Percentiles rank a stretch among this genome's conserved stretches.
phyloP scores from a whole-genome alignment of 2,888 invertebrate species.

The Gordius sp. region DNA sequence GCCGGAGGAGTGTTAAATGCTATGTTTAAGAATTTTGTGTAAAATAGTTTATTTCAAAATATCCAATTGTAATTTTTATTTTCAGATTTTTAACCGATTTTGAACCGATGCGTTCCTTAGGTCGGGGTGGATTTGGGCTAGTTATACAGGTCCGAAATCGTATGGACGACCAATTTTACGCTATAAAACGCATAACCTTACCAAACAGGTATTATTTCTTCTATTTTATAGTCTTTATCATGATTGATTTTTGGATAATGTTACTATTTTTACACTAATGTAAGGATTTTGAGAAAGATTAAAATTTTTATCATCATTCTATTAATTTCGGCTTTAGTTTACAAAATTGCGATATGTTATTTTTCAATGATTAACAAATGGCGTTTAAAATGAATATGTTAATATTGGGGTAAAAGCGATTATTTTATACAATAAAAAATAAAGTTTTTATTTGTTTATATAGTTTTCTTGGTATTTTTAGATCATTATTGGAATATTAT shows the following conservation, averaged over 20 bases:
- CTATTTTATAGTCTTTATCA: slow-evolving; percentile 15
- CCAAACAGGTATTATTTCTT: slow-evolving; percentile 34
- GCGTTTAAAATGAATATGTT: too few species aligned
- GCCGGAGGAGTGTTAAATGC: too few species aligned
- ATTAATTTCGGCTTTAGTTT: slow-evolving; percentile 7
- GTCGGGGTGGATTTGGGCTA: slow-evolving; percentile 65
- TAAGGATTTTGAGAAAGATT: background rate
- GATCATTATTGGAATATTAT: too few species aligned
- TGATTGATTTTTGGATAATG: slow-evolving; percentile 14
- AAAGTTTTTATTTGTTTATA: too few species aligned
- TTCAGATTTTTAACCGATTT: slow-evolving; percentile 23
- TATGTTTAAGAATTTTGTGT: too few species aligned
- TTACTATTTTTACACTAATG: slow-evolving; percentile 1
- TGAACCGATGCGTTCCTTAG: slow-evolving; percentile 28
- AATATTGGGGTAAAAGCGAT: too few species aligned
- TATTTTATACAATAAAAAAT: too few species aligned
- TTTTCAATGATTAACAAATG: too few species aligned
- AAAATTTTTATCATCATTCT: too few species aligned
- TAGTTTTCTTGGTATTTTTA: too few species aligned
- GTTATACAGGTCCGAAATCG: slow-evolving; percentile 80
- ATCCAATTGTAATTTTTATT: too few species aligned
- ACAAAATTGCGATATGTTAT: background rate
- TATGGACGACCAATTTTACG: slow-evolving; percentile 72
- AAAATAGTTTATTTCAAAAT: too few species aligned
- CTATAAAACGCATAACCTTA: slow-evolving; percentile 67